Conservation (phyloP, 1,140 invertebrate genomes). For the Bombus impatiens region DNA sequence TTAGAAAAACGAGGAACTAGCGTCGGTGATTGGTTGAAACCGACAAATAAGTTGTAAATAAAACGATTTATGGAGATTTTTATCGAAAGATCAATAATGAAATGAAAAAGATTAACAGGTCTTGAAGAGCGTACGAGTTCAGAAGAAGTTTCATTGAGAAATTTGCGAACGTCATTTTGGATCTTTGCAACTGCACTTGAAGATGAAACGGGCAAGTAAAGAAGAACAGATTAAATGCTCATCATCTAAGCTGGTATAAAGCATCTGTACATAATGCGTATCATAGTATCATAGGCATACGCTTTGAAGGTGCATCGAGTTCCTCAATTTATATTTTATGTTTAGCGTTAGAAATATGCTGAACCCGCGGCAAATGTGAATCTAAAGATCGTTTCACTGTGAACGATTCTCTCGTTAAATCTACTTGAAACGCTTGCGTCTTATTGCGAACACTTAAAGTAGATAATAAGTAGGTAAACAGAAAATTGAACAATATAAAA, state of each 20-base stretch:
- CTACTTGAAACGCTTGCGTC: neutral
- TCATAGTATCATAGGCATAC: neutral
- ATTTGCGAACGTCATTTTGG: neutral
- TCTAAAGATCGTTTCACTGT: neutral
- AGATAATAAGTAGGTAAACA: too few species aligned
- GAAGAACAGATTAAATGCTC: slow-evolving; percentile 4
- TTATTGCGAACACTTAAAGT: too few species aligned
- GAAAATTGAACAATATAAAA: too few species aligned
- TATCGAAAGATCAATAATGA: neutral
- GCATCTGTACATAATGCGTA: neutral
- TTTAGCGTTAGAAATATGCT: slow-evolving; percentile 67
- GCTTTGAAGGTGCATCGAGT: neutral
- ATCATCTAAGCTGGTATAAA: neutral
- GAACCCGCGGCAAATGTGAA: neutral
- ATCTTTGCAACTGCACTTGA: neutral
- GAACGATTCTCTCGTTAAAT: slow-evolving; percentile 11
- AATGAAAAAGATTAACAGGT: neutral
- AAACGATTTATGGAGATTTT: neutral
- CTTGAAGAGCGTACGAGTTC: neutral
- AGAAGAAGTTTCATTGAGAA: neutral
- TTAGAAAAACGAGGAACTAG: too few species aligned
- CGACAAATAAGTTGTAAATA: neutral
- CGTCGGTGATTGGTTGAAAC: neutral
- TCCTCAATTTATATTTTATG: slow-evolving; percentile 60
- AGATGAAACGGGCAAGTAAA: neutral